These are phyloP conservation scores for Tachystola acroxantha DNA, from an alignment of 2,888 invertebrate genomes.

Conservation along the genomic window DNA sequence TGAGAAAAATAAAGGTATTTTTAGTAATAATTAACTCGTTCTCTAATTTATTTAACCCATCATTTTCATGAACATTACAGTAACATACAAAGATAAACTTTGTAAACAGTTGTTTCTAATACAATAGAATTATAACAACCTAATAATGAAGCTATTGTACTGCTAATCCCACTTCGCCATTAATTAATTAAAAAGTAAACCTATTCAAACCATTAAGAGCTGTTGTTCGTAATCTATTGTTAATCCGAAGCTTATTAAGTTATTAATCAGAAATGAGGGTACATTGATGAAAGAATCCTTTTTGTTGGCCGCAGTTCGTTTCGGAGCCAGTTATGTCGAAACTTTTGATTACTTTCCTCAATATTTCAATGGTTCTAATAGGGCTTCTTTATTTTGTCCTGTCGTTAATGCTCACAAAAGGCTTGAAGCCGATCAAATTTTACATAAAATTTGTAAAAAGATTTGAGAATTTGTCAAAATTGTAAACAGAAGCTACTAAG, in stretches of 20 bases:
- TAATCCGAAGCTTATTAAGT: conserved; percentile 9
- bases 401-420: conserved; percentile 4
- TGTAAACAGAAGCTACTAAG: too few relatives aligned
- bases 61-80: too few relatives aligned
- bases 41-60: too few relatives aligned
- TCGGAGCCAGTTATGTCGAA: conserved; percentile 28
- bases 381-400: conserved; percentile 30
- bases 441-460: too few relatives aligned
- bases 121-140: too few relatives aligned
- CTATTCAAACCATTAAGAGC: conserved; percentile 1
- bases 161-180: not conserved
- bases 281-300: conserved; percentile 34
- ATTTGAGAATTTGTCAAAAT: too few relatives aligned
- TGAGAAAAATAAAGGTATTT: too few relatives aligned
- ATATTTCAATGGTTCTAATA: conserved; percentile 42
- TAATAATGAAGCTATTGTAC: not conserved
- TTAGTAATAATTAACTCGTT: too few relatives aligned
- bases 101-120: not conserved
- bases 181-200: conserved; percentile 5
- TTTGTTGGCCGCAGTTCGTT: conserved; percentile 17
- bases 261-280: conserved; percentile 27
- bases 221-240: conserved; percentile 2
- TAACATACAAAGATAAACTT: too few relatives aligned
- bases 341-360: conserved; percentile 55
- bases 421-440: too few relatives aligned